These are phyloP conservation scores for Struthidea cinerea DNA, from an alignment of 2,113 vertebrate species.

Conservation along the genomic window DNA sequence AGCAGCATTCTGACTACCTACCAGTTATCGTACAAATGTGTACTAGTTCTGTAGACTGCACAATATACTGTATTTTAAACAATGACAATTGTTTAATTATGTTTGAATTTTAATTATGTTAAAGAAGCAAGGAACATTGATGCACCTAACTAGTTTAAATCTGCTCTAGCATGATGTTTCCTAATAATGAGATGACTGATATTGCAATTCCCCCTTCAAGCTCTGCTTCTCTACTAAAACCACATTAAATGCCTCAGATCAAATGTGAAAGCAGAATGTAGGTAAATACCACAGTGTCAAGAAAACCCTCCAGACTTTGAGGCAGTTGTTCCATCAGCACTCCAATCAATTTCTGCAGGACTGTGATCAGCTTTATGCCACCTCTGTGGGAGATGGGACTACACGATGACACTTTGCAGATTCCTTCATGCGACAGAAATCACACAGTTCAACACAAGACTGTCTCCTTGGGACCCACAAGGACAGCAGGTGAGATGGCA, in stretches of 20 bases:
- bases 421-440: background rate
- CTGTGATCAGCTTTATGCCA: background rate
- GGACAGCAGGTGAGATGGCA: background rate
- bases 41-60: background rate
- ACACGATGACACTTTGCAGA: background rate
- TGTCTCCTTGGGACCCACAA: background rate
- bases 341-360: background rate
- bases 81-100: background rate
- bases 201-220: background rate
- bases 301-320: background rate
- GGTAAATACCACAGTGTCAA: background rate
- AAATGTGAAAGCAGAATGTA: background rate
- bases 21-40: background rate
- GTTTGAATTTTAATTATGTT: background rate
- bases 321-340: background rate
- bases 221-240: background rate
- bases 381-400: background rate
- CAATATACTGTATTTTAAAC: background rate
- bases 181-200: background rate
- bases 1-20: background rate
- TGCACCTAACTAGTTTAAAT: background rate
- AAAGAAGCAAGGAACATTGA: background rate
- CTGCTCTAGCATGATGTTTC: background rate
- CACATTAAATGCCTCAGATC: background rate
- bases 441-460: background rate